phyloP scores from a whole-genome alignment of 1,140 invertebrate species.

The Cotesia glomerata region DNA sequence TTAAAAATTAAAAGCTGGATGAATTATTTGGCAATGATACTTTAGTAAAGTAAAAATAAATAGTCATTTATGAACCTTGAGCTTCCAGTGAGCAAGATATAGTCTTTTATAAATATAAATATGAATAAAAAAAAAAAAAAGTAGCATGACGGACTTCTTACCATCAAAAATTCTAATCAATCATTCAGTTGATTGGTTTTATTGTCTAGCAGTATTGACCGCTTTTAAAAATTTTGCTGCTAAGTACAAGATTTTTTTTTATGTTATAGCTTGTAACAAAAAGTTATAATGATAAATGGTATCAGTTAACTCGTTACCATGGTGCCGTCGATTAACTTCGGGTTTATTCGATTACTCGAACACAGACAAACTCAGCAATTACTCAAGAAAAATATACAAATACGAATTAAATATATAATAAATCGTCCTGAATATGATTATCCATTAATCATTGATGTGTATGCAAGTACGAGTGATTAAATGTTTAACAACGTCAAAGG shows the following conservation, averaged over 20 bases:
- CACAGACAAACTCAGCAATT: background rate
- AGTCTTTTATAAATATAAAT: background rate
- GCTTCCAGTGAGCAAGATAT: background rate
- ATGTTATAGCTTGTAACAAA: background rate
- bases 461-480: no score
- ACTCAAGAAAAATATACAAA: background rate
- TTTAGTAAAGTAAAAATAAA: background rate
- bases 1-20: background rate
- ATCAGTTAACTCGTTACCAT: conserved; percentile 1
- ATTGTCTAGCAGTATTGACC: no score
- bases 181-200: no score
- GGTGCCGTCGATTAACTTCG: background rate
- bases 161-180: no score
- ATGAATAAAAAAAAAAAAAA: no score
- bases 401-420: no score
- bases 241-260: no score
- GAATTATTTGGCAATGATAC: conserved; percentile 16
- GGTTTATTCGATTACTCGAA: background rate
- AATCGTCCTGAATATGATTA: no score
- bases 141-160: no score
- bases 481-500: background rate
- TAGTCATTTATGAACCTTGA: conserved; percentile 10
- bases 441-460: no score
- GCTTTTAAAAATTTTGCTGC: no score
- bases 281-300: background rate